These are phyloP conservation scores for Aradophagus sp. DNA, from an alignment of 1,140 invertebrate genomes.

Conservation along the genomic window DNA sequence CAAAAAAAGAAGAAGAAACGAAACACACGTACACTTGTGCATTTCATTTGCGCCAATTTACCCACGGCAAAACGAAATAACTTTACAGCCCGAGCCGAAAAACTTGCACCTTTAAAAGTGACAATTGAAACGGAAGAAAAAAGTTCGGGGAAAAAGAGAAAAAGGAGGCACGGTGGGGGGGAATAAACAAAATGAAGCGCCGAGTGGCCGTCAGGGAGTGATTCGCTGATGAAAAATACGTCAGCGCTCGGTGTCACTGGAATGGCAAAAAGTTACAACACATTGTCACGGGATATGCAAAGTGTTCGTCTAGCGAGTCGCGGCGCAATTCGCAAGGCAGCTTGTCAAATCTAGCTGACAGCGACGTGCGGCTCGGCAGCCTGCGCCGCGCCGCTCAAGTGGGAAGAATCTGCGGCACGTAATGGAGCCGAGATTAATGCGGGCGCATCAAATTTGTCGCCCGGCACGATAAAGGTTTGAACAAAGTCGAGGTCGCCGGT, in stretches of 20 bases:
- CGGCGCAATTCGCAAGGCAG: constrained; percentile 21
- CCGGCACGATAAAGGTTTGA: constrained; percentile 56
- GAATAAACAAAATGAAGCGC: too few species aligned
- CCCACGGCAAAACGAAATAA: too few species aligned
- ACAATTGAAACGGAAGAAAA: too few species aligned
- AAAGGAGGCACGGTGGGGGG: too few species aligned
- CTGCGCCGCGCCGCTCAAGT: constrained; percentile 1
- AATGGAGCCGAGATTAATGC: constrained; percentile 64
- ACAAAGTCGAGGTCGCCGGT: constrained; percentile 16
- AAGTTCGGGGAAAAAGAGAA: too few species aligned
- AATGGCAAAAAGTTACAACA: constrained; percentile 40
- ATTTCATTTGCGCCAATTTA: too few species aligned
- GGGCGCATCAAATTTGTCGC: constrained; percentile 56
- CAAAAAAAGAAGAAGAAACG: too few species aligned
- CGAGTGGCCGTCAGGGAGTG: neutral
- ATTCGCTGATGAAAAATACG: constrained; percentile 41
- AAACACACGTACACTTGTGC: too few species aligned
- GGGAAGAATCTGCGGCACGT: constrained; percentile 36
- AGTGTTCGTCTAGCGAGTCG: constrained; percentile 23
- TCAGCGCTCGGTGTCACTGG: constrained; percentile 3
- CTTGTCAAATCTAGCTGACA: constrained; percentile 46
- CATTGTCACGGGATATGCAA: constrained; percentile 36
- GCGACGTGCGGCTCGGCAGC: constrained; percentile 19
- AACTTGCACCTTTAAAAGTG: too few species aligned
- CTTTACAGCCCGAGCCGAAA: too few species aligned